Evolutionary conservation across 2,113 vertebrate genomes (phyloP).

Genomic region (Oncorhynchus nerka): DNA sequence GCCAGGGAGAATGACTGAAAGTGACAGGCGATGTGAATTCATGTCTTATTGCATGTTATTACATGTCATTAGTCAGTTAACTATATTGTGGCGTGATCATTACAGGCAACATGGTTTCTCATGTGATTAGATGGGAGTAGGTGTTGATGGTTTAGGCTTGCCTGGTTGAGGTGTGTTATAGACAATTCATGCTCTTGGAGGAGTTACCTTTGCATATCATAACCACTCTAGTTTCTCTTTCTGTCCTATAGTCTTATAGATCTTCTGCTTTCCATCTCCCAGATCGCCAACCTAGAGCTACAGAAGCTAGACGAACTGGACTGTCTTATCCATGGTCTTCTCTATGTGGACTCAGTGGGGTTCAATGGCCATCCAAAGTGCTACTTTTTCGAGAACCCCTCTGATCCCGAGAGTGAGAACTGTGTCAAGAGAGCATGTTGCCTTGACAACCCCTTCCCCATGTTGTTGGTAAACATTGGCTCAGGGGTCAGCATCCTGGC

Average conservation of each 20-base stretch:
- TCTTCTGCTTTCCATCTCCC: not conserved
- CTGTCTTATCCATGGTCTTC: slow-evolving; percentile 94
- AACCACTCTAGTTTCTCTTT: not conserved
- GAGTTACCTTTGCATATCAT: not conserved
- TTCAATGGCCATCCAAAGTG: slow-evolving; percentile 95
- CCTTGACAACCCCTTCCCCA: slow-evolving; percentile 96
- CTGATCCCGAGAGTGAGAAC: slow-evolving; percentile 80
- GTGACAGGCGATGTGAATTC: not conserved
- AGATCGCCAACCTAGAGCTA: slow-evolving; percentile 94
- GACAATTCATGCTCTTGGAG: not conserved
- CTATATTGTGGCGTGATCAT: not conserved
- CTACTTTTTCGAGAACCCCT: slow-evolving; percentile 96
- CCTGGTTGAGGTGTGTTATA: not conserved
- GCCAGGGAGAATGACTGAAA: not conserved
- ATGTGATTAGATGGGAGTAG: too few relatives aligned
- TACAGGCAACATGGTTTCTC: too few relatives aligned
- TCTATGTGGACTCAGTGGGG: slow-evolving; percentile 90
- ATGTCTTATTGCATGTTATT: not conserved
- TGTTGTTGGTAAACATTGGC: slow-evolving; percentile 99
- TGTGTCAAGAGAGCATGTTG: slow-evolving; percentile 93
- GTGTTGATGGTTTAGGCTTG: too few relatives aligned
- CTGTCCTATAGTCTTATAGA: not conserved
- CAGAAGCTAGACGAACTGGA: slow-evolving; percentile 96
- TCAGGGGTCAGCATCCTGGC: slow-evolving; percentile 97
- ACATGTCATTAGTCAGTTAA: not conserved